Evolutionary conservation across 2,113 vertebrate genomes (phyloP).

Genomic region (Bujurquina vittata): DNA sequence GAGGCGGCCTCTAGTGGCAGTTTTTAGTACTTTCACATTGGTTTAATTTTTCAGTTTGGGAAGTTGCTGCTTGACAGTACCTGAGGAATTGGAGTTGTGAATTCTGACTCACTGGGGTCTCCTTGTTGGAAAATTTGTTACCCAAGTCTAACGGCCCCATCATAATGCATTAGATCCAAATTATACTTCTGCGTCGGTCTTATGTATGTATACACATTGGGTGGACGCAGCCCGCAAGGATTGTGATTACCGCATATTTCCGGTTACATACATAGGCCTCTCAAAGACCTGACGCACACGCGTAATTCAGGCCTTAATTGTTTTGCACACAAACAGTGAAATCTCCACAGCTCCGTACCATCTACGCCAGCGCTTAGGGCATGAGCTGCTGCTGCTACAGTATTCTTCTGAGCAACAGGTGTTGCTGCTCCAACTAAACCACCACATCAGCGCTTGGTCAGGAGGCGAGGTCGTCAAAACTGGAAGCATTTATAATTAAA

Average conservation of each 20-base stretch:
- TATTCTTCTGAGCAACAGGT: neutral
- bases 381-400: neutral
- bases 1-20: neutral
- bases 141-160: too few relatives aligned
- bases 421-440: neutral
- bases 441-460: too few relatives aligned
- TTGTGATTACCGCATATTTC: too few relatives aligned
- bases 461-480: too few relatives aligned
- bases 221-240: too few relatives aligned
- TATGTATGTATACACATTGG: too few relatives aligned
- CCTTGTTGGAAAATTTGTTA: too few relatives aligned
- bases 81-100: neutral
- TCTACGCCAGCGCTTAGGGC: neutral
- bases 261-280: too few relatives aligned
- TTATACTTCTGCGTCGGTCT: too few relatives aligned
- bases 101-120: neutral
- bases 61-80: neutral
- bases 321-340: neutral
- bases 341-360: neutral
- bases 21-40: neutral
- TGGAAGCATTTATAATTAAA: neutral
- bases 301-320: too few relatives aligned
- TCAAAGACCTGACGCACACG: too few relatives aligned
- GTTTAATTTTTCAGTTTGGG: neutral
- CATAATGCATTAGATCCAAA: too few relatives aligned